Evolutionary conservation across 2,797 vertebrate genomes (phyloP), one percentile per base, ranked within the genome.

Genomic region (Molothrus aeneus): DNA sequence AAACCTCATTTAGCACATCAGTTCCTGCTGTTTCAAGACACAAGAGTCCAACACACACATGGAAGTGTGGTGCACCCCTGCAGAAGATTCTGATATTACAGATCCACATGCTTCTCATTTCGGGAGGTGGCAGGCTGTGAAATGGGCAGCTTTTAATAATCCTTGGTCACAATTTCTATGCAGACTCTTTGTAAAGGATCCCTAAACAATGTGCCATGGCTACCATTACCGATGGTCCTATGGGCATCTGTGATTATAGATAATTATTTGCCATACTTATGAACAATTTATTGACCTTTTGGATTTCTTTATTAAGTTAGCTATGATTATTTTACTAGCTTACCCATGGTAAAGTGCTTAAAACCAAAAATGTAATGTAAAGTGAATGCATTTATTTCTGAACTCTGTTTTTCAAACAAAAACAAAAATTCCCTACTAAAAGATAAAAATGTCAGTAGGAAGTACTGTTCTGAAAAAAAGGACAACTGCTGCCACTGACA

Each of bases 21-120:
- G 4, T 5, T 86, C 80, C 42, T 74, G 9, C 42, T 64, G 9
- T 50, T 92, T 74, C 74, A 71, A 78, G 53, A 36, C 26, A 32
- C 15, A 17, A 60, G 32, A 83, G 12, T 17, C 21, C 13, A 34
- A 9, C 0, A 0, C 14, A 43, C 11, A 43, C 0, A 0, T 25
- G 25, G 25, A 92, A 85, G 17, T 0, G 1, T 32, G 19, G 9
- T 3, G 0, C 24, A n/a, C 7, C 11, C 24, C 47, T 2, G 1
- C 28, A 80, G 53, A 63, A 31, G 25, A 56, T 1, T 4, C 34
- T 77, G 47, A 28, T 2, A 2, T 77, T 77, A 59, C 28, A 75
- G n/a, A 77, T 22, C 43, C 36, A 31, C 15, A 25, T 1, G 7
- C 16, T 77, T 63, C 47, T 80, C 13, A 36, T 86, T 78, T 80